Conservation (phyloP, 1,140 invertebrate genomes). For the Lordiphosa mommai region DNA sequence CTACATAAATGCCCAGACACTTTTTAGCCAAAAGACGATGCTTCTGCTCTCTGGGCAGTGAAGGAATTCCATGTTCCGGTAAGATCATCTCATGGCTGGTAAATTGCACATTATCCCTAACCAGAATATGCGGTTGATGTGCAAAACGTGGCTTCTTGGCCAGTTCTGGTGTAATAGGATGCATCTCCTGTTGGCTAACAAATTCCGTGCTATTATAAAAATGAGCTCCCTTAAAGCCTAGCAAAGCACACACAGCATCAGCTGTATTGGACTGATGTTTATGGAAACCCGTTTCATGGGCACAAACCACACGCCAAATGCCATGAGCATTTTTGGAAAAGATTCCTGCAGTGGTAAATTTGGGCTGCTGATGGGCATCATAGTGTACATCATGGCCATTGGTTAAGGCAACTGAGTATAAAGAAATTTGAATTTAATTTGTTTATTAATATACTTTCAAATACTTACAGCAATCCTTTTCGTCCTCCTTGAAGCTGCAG, state of each 20-base stretch:
- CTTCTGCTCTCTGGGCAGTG: conserved; percentile 17
- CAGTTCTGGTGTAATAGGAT: conserved; percentile 63
- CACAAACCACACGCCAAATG: conserved; percentile 84
- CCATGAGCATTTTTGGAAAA: conserved; percentile 82
- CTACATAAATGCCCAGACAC: conserved; percentile 65
- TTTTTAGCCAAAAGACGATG: conserved; percentile 32
- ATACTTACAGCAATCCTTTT: conserved; percentile 85
- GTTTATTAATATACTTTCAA: not conserved
- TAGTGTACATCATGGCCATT: conserved; percentile 82
- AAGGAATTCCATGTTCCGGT: conserved; percentile 1
- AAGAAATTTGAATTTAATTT: not conserved
- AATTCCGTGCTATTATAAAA: conserved; percentile 58
- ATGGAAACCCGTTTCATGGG: conserved; percentile 75
- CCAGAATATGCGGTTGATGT: conserved; percentile 11
- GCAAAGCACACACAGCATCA: conserved; percentile 49
- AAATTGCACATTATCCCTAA: conserved; percentile 52
- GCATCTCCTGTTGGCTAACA: conserved; percentile 39
- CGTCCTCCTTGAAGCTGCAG: conserved; percentile 86
- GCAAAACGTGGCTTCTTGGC: conserved; percentile 2
- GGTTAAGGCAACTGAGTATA: conserved; percentile 83
- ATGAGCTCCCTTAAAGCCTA: conserved; percentile 67
- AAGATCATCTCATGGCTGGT: conserved; percentile 23
- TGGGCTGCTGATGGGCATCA: conserved; percentile 82
- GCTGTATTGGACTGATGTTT: conserved; percentile 52
- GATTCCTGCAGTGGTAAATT: conserved; percentile 82